Percentiles rank a stretch among this genome's conserved stretches.
phyloP scores from a whole-genome alignment of 2,888 invertebrate species.

The Abrostola triplasia region DNA sequence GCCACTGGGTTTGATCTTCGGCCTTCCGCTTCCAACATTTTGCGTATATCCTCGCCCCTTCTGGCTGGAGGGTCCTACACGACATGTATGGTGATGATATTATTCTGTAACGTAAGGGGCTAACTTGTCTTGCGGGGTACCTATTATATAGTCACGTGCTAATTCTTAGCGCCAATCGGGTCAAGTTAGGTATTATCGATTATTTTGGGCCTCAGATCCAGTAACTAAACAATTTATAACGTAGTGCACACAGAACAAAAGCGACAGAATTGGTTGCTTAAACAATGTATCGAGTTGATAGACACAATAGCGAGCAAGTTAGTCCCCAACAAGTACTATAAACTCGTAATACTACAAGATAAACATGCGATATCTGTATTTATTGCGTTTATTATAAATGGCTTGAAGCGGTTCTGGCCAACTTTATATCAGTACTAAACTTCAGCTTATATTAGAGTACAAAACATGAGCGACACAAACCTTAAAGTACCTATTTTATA shows the following conservation, averaged over 20 bases:
- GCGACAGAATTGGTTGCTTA: constrained; percentile 39
- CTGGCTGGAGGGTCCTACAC: too few relatives aligned
- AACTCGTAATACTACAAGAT: constrained; percentile 19
- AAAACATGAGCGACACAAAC: constrained; percentile 4
- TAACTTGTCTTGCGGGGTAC: too few relatives aligned
- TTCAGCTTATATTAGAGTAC: constrained; percentile 12
- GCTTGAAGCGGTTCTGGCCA: constrained; percentile 30
- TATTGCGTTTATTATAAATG: constrained; percentile 21
- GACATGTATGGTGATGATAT: too few relatives aligned
- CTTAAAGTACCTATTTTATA: not conserved
- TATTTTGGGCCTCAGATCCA: constrained; percentile 22
- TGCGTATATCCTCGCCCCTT: too few relatives aligned
- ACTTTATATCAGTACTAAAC: constrained; percentile 36
- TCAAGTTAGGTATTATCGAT: constrained; percentile 4
- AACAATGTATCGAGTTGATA: constrained; percentile 47
- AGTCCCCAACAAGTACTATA: constrained; percentile 26
- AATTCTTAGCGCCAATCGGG: not conserved
- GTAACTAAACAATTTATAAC: constrained; percentile 23
- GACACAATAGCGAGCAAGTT: constrained; percentile 26
- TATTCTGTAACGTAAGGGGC: too few relatives aligned
- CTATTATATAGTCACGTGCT: too few relatives aligned
- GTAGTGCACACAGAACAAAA: constrained; percentile 35
- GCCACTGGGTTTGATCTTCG: too few relatives aligned
- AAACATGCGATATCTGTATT: constrained; percentile 18
- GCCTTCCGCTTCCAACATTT: too few relatives aligned